Percentiles rank a stretch among this genome's conserved stretches.
phyloP scores from a whole-genome alignment of 2,888 invertebrate species.

The Myopa testacea region DNA sequence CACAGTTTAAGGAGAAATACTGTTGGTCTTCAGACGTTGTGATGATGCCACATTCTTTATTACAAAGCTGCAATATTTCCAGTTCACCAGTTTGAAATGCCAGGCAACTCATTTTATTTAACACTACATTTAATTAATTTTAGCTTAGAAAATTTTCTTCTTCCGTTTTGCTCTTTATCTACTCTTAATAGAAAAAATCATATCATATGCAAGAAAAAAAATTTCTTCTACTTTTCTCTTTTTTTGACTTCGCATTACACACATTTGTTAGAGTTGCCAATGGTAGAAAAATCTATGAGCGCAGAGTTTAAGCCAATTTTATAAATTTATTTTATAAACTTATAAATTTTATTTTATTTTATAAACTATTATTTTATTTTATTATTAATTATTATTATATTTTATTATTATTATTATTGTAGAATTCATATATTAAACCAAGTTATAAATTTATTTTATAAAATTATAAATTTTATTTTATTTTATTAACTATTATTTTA shows the following conservation, averaged over 20 bases:
- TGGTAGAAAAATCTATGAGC: no score
- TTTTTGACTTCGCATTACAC: conserved; percentile 19
- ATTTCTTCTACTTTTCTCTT: conserved; percentile 15
- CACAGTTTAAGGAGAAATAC: conserved; percentile 59
- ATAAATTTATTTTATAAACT: no score
- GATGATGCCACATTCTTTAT: conserved; percentile 62
- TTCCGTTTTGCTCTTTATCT: conserved; percentile 23
- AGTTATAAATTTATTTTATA: no score
- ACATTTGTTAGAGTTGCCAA: not conserved
- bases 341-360: no score
- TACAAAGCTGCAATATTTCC: conserved; percentile 61
- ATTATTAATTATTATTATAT: no score
- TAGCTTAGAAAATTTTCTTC: conserved; percentile 20
- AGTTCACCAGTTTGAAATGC: conserved; percentile 62
- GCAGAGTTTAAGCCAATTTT: no score
- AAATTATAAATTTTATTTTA: no score
- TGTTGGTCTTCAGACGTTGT: conserved; percentile 63
- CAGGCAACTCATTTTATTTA: conserved; percentile 57
- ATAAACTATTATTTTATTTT: no score
- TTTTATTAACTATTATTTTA: no score
- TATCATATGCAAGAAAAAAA: conserved; percentile 22
- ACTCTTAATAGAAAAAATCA: conserved; percentile 29
- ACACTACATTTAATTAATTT: conserved; percentile 22
- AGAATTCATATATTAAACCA: no score
- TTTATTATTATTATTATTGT: no score